These are phyloP conservation scores for Clarias laeviceps DNA, from an alignment of 2,797 vertebrate species.

Conservation along the genomic window DNA sequence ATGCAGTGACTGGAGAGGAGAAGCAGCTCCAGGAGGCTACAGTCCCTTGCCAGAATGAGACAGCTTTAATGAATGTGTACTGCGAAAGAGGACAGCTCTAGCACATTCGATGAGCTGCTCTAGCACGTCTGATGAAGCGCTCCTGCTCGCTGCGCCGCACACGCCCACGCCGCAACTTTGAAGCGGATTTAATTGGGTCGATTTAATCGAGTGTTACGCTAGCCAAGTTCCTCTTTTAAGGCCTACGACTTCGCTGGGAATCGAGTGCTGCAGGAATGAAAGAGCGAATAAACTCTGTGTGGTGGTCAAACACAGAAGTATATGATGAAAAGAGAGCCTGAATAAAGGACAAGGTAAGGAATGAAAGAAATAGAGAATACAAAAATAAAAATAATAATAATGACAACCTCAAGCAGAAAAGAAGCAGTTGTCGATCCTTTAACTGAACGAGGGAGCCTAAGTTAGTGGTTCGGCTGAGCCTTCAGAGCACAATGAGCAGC, in stretches of 20 bases:
- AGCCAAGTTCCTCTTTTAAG: conserved; percentile 10
- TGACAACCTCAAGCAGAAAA: background rate
- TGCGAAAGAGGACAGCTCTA: background rate
- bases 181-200: conserved; percentile 28
- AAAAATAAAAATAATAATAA: too few relatives aligned
- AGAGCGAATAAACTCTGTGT: conserved; percentile 64
- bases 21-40: background rate
- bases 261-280: conserved; percentile 73
- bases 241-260: conserved; percentile 4
- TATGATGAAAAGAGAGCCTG: too few relatives aligned
- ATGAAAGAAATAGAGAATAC: background rate
- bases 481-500: conserved; percentile 78
- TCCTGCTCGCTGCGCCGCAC: background rate
- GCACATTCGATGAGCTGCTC: conserved; percentile 18
- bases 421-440: conserved; percentile 67
- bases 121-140: conserved; percentile 18
- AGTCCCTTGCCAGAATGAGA: background rate
- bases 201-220: background rate
- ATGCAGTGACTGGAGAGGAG: background rate
- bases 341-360: background rate
- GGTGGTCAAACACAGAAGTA: background rate
- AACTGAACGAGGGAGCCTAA: conserved; percentile 73
- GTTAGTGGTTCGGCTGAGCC: conserved; percentile 81
- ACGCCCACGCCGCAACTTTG: conserved; percentile 24
- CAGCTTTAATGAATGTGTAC: conserved; percentile 26